Conservation (phyloP, 2,113 vertebrate genomes). For the Daphoenositta chrysoptera region DNA sequence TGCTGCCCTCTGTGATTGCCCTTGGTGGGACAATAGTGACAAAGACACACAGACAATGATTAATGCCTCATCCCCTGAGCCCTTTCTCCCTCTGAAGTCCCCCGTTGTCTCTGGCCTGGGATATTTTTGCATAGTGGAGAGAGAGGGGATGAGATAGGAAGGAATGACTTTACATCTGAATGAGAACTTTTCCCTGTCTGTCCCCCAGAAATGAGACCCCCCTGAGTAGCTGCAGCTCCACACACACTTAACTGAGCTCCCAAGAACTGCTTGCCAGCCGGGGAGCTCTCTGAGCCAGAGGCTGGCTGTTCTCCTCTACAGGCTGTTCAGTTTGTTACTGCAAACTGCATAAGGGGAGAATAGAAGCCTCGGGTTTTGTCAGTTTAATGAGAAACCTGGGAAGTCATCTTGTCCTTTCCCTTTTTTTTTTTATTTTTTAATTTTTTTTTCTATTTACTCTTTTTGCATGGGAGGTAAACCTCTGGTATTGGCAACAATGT, state of each 20-base stretch:
- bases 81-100: neutral
- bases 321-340: neutral
- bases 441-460: neutral
- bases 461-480: neutral
- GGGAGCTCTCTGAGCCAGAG: neutral
- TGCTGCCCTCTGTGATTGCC: neutral
- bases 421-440: too few species aligned
- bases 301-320: neutral
- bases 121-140: neutral
- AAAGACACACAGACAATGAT: neutral
- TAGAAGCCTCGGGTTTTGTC: neutral
- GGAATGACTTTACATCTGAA: neutral
- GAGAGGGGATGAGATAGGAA: neutral
- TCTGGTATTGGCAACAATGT: neutral
- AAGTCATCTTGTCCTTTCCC: neutral
- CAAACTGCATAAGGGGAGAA: neutral
- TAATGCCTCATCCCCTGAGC: neutral
- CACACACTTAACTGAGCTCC: rapidly evolving
- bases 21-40: neutral
- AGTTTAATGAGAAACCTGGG: neutral
- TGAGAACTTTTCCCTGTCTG: neutral
- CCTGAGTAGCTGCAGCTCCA: neutral
- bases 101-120: neutral
- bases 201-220: neutral
- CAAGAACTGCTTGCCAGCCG: rapidly evolving